phyloP scores from a whole-genome alignment of 2,888 invertebrate species.

The Parnassius mnemosyne region DNA sequence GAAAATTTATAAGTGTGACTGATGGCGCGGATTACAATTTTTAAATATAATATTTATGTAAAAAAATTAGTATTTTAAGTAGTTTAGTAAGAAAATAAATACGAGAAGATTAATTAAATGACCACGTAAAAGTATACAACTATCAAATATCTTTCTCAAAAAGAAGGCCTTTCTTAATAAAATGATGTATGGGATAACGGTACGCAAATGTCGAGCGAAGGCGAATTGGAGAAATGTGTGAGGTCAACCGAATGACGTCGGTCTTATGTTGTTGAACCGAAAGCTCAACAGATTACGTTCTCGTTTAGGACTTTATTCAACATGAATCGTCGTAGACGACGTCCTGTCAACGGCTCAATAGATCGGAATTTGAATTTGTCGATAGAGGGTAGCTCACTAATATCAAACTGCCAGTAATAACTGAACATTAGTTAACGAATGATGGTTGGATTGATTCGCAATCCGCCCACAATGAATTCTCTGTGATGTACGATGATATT shows the following conservation, averaged over 20 bases:
- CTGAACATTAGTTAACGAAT: background rate
- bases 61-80: too few species aligned
- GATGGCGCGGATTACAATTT: too few species aligned
- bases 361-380: slow-evolving; percentile 36
- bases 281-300: slow-evolving; percentile 33
- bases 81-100: too few species aligned
- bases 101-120: too few species aligned
- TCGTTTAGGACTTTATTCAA: slow-evolving; percentile 31
- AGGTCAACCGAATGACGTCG: slow-evolving; percentile 62
- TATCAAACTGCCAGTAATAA: slow-evolving; percentile 7
- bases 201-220: slow-evolving; percentile 59
- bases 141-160: slow-evolving; percentile 34
- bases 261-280: slow-evolving; percentile 58
- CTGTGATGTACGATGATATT: too few species aligned
- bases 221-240: slow-evolving; percentile 60
- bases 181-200: slow-evolving; percentile 66
- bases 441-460: too few species aligned
- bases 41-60: too few species aligned
- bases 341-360: slow-evolving; percentile 44
- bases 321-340: slow-evolving; percentile 31
- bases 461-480: too few species aligned
- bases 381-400: slow-evolving; percentile 7
- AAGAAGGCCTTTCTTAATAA: slow-evolving; percentile 52
- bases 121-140: too few species aligned
- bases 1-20: too few species aligned